These are phyloP conservation scores for Leptinotarsa juncta DNA, from an alignment of 2,888 invertebrate species.

Conservation along the genomic window DNA sequence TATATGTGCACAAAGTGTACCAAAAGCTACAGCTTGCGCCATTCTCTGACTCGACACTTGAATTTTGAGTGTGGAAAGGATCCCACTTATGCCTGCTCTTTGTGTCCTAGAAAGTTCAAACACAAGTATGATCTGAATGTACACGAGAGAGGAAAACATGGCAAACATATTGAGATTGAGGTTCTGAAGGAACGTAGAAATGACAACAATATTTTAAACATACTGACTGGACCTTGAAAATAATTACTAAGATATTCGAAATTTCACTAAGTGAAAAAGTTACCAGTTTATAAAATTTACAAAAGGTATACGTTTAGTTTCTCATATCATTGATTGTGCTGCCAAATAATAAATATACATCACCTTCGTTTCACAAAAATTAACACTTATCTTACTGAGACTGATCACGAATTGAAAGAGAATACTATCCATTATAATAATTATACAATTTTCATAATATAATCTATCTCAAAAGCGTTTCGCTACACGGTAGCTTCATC, in stretches of 20 bases:
- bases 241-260: background rate
- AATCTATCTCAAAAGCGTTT: no score
- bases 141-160: conserved; percentile 63
- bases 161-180: background rate
- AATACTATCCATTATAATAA: no score
- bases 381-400: no score
- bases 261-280: background rate
- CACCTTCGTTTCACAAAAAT: no score
- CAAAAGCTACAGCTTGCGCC: conserved; percentile 67
- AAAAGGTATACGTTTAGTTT: no score
- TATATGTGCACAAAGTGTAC: conserved; percentile 67
- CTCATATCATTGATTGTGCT: no score
- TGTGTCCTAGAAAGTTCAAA: conserved; percentile 72
- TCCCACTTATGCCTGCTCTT: conserved; percentile 72
- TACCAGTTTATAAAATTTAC: no score
- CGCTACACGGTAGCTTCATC: no score
- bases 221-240: no score
- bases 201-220: background rate
- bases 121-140: conserved; percentile 67
- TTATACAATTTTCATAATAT: no score
- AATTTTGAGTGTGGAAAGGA: conserved; percentile 70
- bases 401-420: no score
- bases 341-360: no score
- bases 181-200: background rate
- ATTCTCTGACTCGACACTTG: conserved; percentile 68